phyloP scores from a whole-genome alignment of 2,113 vertebrate species.

The Eleginops maclovinus region DNA sequence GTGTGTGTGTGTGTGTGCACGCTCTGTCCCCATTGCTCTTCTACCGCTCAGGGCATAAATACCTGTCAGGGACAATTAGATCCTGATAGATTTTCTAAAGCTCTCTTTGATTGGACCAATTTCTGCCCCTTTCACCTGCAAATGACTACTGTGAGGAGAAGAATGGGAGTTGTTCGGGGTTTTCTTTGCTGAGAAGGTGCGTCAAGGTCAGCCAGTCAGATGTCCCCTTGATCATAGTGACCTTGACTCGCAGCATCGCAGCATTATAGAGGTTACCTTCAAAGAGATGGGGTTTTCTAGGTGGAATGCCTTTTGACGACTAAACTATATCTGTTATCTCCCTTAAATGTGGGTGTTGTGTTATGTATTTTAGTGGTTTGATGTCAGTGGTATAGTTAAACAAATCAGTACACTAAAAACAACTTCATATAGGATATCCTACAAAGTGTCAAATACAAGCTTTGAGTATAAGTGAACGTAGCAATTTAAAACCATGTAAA shows the following conservation, averaged over 20 bases:
- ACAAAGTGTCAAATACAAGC: background rate
- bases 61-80: conserved; percentile 80
- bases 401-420: background rate
- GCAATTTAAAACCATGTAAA: background rate
- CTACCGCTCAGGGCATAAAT: conserved; percentile 73
- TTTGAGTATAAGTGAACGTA: background rate
- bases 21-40: conserved; percentile 49
- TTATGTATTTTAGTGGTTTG: background rate
- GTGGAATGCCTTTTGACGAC: background rate
- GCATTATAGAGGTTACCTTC: conserved; percentile 19
- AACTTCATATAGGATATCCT: background rate
- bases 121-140: conserved; percentile 71
- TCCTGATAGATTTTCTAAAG: conserved; percentile 79
- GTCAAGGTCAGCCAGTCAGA: conserved; percentile 61
- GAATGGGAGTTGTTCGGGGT: conserved; percentile 44
- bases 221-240: conserved; percentile 49
- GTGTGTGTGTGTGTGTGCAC: conserved; percentile 13
- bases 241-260: conserved; percentile 55
- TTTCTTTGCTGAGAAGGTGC: conserved; percentile 43
- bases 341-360: too few relatives aligned
- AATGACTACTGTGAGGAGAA: conserved; percentile 55
- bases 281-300: background rate
- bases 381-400: background rate
- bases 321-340: background rate
- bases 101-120: conserved; percentile 67